Percentiles rank a stretch among this genome's conserved stretches.
Conservation (phyloP, 2,888 invertebrate species). For the Acleris sparsana region DNA sequence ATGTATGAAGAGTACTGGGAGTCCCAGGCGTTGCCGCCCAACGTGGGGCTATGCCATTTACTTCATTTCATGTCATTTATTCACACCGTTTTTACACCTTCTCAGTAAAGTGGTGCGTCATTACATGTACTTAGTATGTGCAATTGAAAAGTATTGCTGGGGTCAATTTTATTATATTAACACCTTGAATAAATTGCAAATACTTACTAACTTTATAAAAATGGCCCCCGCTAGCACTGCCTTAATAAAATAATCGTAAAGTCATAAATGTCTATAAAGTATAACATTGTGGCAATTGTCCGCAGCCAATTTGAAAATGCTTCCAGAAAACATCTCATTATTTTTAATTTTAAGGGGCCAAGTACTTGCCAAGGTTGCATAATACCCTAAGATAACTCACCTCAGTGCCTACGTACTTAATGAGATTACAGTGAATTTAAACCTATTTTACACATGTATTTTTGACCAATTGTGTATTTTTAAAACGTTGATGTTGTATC, state of each 20-base stretch:
- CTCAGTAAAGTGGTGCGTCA: neutral
- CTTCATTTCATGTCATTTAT: no score
- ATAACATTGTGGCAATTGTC: neutral
- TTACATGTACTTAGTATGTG: neutral
- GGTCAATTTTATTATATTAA: no score
- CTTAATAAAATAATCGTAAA: neutral
- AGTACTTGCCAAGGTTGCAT: constrained; percentile 3
- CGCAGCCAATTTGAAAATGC: neutral
- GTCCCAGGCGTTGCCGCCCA: no score
- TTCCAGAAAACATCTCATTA: no score
- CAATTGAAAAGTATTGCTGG: neutral
- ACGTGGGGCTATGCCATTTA: no score
- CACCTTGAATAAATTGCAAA: no score
- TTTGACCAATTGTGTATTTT: constrained; percentile 26
- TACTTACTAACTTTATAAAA: no score
- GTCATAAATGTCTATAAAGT: neutral
- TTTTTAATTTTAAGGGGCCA: constrained; percentile 7
- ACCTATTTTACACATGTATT: neutral
- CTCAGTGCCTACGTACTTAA: constrained; percentile 16
- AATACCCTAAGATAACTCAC: neutral
- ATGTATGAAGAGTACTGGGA: no score
- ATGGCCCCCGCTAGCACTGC: neutral
- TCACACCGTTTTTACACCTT: neutral
- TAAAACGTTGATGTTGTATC: constrained; percentile 20
- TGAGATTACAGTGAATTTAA: neutral